phyloP scores from a whole-genome alignment of 1,140 invertebrate genomes.

The Drosophila bifasciata region DNA sequence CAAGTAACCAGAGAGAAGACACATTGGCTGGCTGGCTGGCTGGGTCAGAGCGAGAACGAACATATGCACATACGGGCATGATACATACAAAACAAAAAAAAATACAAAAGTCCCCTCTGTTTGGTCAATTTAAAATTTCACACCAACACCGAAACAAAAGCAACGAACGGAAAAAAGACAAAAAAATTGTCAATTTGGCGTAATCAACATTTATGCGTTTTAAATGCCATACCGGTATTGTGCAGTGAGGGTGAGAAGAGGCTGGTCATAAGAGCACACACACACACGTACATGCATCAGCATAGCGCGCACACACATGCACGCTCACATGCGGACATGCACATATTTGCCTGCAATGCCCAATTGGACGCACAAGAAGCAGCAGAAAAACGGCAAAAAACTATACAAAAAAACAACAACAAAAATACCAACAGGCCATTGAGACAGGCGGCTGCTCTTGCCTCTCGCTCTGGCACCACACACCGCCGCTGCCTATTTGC shows the following conservation, averaged over 20 bases:
- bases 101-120: too few species aligned
- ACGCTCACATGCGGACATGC: slow-evolving; percentile 12
- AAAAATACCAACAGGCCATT: slow-evolving; percentile 5
- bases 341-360: slow-evolving; percentile 55
- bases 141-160: not conserved
- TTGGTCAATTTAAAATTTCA: slow-evolving; percentile 2
- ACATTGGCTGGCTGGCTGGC: too few species aligned
- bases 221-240: slow-evolving; percentile 38
- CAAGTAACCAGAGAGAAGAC: too few species aligned
- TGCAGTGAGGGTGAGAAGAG: slow-evolving; percentile 53
- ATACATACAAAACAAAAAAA: too few species aligned
- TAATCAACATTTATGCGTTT: slow-evolving; percentile 79
- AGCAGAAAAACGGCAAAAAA: slow-evolving; percentile 35
- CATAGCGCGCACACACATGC: slow-evolving; percentile 12
- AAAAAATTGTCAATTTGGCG: slow-evolving; percentile 68
- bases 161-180: slow-evolving; percentile 31
- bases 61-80: too few species aligned
- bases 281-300: slow-evolving; percentile 29
- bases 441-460: not conserved
- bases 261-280: slow-evolving; percentile 47
- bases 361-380: slow-evolving; percentile 51
- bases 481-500: slow-evolving; percentile 19
- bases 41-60: too few species aligned
- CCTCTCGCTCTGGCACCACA: slow-evolving; percentile 39
- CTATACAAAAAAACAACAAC: slow-evolving; percentile 33